Conservation (phyloP, 2,113 vertebrate genomes). For the Notiomystis cincta region DNA sequence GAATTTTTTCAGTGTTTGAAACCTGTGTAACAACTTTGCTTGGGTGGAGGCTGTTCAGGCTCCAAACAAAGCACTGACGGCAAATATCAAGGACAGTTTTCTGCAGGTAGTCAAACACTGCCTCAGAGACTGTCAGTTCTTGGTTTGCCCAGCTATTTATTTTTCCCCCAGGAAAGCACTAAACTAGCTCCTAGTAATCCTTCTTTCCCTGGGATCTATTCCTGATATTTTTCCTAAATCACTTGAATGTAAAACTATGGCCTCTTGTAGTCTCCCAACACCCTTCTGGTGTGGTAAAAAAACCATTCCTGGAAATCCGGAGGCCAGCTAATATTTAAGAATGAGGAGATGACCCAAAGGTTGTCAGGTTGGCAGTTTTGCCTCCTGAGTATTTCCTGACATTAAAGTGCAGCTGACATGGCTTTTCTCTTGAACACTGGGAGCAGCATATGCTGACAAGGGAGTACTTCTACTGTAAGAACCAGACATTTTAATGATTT, state of each 20-base stretch:
- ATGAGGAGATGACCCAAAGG: not conserved
- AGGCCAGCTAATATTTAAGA: not conserved
- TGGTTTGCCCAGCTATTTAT: not conserved
- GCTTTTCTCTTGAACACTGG: not conserved
- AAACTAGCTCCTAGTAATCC: not conserved
- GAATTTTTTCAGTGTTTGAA: not conserved
- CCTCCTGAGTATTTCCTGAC: not conserved
- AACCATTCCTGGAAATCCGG: not conserved
- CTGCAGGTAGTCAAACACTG: not conserved
- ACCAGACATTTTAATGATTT: not conserved
- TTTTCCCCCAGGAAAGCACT: not conserved
- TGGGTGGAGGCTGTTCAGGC: not conserved
- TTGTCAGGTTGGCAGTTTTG: not conserved
- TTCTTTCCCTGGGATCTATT: not conserved
- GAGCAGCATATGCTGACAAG: not conserved
- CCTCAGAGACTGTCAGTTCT: not conserved
- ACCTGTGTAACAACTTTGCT: not conserved
- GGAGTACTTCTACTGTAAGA: not conserved
- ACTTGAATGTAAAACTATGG: not conserved
- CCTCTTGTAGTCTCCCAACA: not conserved
- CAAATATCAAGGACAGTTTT: not conserved
- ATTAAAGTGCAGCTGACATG: accelerated
- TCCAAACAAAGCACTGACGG: not conserved
- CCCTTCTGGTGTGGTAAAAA: not conserved
- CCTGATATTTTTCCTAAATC: not conserved